Evolutionary conservation across 2,113 vertebrate species (phyloP).

Genomic region (Tympanuchus pallidicinctus): DNA sequence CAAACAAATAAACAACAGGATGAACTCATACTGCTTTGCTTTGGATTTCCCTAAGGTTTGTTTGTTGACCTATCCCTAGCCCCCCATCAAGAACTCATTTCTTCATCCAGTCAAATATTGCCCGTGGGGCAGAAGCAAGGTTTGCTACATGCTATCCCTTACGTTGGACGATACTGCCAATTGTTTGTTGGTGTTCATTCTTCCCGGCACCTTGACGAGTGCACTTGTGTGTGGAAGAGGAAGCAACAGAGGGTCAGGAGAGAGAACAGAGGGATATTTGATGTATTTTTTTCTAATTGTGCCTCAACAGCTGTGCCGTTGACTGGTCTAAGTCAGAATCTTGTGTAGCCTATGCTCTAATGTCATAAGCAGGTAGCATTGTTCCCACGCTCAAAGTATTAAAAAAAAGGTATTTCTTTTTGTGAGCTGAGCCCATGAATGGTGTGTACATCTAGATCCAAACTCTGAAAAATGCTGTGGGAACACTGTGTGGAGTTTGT

Average conservation of each 20-base stretch:
- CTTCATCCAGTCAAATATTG: background rate
- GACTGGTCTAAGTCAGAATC: background rate
- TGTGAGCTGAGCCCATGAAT: background rate
- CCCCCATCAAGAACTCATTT: fast-evolving
- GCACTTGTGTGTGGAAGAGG: background rate
- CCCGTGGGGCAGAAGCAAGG: background rate
- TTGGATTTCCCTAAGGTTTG: background rate
- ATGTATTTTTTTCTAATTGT: background rate
- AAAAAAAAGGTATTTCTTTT: background rate
- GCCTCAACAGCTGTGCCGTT: background rate
- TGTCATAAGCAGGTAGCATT: background rate
- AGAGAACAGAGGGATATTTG: background rate
- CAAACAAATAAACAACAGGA: background rate
- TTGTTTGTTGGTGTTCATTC: background rate
- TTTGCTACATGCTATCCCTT: background rate
- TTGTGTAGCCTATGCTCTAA: background rate
- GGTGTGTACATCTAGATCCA: background rate
- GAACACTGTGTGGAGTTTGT: background rate
- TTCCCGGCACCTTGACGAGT: background rate
- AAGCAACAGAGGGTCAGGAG: background rate
- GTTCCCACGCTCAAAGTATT: background rate
- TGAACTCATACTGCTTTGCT: background rate
- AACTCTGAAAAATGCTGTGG: background rate
- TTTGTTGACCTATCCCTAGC: background rate
- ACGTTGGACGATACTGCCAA: background rate